These are phyloP conservation scores for Paralichthys olivaceus DNA, from an alignment of 2,113 vertebrate genomes.

Conservation along the genomic window DNA sequence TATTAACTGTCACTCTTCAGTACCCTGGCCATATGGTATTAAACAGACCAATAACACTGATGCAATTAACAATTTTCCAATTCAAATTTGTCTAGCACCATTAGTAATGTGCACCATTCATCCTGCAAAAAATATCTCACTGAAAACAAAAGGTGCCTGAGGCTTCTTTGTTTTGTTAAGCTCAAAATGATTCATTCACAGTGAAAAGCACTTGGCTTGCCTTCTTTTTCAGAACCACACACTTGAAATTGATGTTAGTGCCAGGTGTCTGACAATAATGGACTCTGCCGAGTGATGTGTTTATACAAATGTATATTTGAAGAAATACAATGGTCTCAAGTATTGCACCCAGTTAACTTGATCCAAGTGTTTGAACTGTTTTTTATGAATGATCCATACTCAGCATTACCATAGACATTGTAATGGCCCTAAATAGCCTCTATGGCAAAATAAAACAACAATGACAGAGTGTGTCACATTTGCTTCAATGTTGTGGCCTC, in stretches of 20 bases:
- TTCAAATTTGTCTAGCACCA: background rate
- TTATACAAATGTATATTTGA: background rate
- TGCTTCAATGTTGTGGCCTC: background rate
- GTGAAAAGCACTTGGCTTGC: slow-evolving; percentile 16
- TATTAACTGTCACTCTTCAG: background rate
- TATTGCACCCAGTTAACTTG: background rate
- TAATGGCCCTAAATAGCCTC: background rate
- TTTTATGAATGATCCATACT: background rate
- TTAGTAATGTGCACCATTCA: background rate
- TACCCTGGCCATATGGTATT: too few relatives aligned
- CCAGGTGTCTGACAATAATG: background rate
- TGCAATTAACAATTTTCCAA: background rate
- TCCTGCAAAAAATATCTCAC: background rate
- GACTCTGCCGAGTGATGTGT: background rate
- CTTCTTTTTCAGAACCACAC: background rate
- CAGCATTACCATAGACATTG: background rate
- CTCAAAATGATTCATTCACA: slow-evolving; percentile 39
- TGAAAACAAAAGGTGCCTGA: slow-evolving; percentile 6
- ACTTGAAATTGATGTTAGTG: background rate
- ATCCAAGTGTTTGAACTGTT: background rate
- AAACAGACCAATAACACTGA: background rate
- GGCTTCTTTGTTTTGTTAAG: slow-evolving; percentile 33
- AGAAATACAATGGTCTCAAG: background rate
- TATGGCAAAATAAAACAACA: background rate
- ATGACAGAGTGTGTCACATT: background rate